Conservation (phyloP, 2,113 vertebrate genomes). For the Brachyhypopomus gauderio region DNA sequence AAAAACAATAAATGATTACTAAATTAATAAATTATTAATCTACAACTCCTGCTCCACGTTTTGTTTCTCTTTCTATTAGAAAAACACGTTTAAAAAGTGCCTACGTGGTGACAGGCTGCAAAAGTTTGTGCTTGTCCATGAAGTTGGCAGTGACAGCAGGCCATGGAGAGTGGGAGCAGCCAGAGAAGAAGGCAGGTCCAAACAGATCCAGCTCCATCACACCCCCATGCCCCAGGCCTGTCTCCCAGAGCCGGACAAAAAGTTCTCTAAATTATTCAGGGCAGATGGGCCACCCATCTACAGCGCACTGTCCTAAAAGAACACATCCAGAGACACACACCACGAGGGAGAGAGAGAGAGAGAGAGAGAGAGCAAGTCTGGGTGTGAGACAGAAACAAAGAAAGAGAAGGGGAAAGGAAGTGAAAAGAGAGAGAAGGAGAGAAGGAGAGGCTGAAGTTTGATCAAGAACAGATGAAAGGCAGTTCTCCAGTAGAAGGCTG, state of each 20-base stretch:
- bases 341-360: background rate
- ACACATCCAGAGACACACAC: conserved; percentile 8
- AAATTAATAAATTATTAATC: background rate
- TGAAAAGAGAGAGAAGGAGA: conserved; percentile 30
- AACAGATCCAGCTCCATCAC: conserved; percentile 51
- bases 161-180: conserved; percentile 23
- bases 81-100: background rate
- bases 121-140: conserved; percentile 5
- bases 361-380: background rate
- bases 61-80: background rate
- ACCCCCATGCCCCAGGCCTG: conserved; percentile 48
- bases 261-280: conserved; percentile 61
- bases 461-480: conserved; percentile 63
- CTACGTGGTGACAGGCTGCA: background rate
- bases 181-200: conserved; percentile 40
- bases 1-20: background rate
- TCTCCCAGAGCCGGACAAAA: conserved; percentile 57
- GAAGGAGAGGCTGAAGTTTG: conserved; percentile 41
- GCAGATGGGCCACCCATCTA: conserved; percentile 54
- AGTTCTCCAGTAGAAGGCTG: conserved; percentile 53
- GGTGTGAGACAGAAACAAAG: background rate
- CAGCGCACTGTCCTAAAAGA: conserved; percentile 51
- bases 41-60: background rate
- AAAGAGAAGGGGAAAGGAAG: conserved; percentile 6
- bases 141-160: conserved; percentile 19